phyloP scores from a whole-genome alignment of 2,888 invertebrate genomes.

The Salticus scenicus region DNA sequence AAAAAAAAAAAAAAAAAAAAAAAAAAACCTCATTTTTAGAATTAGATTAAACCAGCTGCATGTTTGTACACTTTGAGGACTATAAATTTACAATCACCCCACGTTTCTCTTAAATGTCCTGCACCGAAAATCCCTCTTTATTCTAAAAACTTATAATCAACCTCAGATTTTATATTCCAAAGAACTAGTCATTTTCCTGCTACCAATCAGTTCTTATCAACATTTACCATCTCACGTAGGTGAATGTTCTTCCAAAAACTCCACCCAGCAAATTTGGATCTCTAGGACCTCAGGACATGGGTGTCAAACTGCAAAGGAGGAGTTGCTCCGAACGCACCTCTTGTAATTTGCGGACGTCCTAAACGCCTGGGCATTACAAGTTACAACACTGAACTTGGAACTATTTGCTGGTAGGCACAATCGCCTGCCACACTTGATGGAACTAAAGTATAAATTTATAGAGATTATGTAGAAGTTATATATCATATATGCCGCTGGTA shows the following conservation, averaged over 20 bases:
- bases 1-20: too few species aligned
- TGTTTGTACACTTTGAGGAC: too few species aligned
- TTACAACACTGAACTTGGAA: background rate
- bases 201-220: conserved; percentile 53
- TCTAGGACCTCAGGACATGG: conserved; percentile 26
- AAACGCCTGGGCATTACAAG: background rate
- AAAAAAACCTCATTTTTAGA: too few species aligned
- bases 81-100: too few species aligned
- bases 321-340: conserved; percentile 46
- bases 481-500: too few species aligned
- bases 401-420: background rate
- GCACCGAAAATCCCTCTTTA: too few species aligned
- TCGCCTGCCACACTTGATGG: background rate
- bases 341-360: conserved; percentile 54
- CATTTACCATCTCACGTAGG: conserved; percentile 27
- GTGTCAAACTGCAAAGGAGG: conserved; percentile 62
- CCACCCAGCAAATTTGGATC: conserved; percentile 63
- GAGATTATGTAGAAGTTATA: too few species aligned
- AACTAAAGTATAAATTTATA: background rate
- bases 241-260: conserved; percentile 52
- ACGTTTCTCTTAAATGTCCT: too few species aligned
- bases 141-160: too few species aligned
- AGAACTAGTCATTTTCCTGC: background rate
- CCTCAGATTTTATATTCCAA: too few species aligned
- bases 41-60: too few species aligned